Base-by-base conservation (phyloP, 1,140 invertebrate species). In the Daktulosphaira vitifoliae region DNA sequence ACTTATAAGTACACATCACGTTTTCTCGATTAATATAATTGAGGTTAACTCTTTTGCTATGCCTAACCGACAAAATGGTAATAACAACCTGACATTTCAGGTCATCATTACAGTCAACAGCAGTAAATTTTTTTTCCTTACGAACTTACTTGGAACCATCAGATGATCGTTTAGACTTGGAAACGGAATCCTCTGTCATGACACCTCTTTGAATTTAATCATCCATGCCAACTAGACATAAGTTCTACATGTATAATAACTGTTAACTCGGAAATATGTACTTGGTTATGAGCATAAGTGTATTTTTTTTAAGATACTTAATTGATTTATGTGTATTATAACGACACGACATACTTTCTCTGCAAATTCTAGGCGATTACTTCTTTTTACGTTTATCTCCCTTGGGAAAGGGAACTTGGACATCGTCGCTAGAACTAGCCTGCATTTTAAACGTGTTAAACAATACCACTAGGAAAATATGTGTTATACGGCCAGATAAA, bases 321-420 rank as follows among this genome's bases (percentile, higher is more conserved):
- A 62, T 62, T 46, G 56, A 62, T 62, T 62, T 62, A 48, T 46
- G 56, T 33, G 56, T 46, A 33, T 62, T 20, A 62, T 16, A 2
- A 33, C 56, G 42, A 62, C 46, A 62, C 42, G 56, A 18, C 56
- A 62, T 62, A 62, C 56, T 62, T 62, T 62, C 56, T 62, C 56
- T 22, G 15, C 38, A 26, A 59, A 48, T 33, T 46, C 42, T 33
- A 48, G 3, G 38, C 53, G 53, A 44, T 56, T 56, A 26, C n/a
- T 25, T 8, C 7, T 39, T 25, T 54, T n/a, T n/a, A n/a, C n/a
- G n/a, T n/a, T n/a, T n/a, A n/a, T n/a, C n/a, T n/a, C n/a, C n/a
- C 11, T 11, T 33, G 11, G 29, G 29, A 5, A 11, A 33, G 11
- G 11, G 29, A 33, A 33, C 29, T 33, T n/a, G n/a, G n/a, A n/a